phyloP scores from a whole-genome alignment of 1,140 invertebrate species.

The Drosophila willistoni region DNA sequence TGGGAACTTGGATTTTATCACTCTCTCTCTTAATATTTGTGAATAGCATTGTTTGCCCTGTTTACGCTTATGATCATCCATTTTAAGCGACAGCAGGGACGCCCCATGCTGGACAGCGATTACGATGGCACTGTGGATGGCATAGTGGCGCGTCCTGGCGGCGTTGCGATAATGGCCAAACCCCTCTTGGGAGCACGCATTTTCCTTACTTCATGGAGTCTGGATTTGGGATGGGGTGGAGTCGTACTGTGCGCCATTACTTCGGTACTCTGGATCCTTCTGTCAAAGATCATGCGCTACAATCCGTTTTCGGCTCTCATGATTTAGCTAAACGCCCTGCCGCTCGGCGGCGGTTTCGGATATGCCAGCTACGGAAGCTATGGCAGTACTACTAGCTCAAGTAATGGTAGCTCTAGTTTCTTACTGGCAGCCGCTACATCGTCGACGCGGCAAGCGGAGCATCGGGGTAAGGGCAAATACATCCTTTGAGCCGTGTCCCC shows the following conservation, averaged over 20 bases:
- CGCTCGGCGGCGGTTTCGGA: constrained; percentile 72
- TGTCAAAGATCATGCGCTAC: constrained; percentile 95
- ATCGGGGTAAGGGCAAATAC: constrained; percentile 66
- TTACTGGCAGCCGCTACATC: constrained; percentile 56
- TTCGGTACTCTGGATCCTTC: constrained; percentile 92
- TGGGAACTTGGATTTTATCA: not conserved
- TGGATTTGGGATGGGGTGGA: constrained; percentile 92
- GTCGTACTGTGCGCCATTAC: constrained; percentile 90
- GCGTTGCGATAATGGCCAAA: constrained; percentile 74
- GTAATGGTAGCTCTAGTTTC: constrained; percentile 63
- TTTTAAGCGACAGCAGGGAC: constrained; percentile 91
- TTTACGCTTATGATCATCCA: constrained; percentile 96
- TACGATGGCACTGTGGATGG: constrained; percentile 88
- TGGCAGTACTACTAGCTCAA: constrained; percentile 57
- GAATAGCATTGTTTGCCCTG: constrained; percentile 91
- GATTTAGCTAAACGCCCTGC: constrained; percentile 84
- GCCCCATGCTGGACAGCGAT: constrained; percentile 84
- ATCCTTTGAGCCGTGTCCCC: constrained; percentile 49
- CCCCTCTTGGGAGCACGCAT: constrained; percentile 86
- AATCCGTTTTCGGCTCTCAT: constrained; percentile 90
- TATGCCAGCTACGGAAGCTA: constrained; percentile 54
- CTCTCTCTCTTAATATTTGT: constrained; percentile 40
- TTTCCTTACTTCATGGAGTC: constrained; percentile 91
- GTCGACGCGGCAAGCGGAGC: constrained; percentile 72
- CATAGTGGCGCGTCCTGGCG: constrained; percentile 85